Evolutionary conservation across 2,113 vertebrate species (phyloP).

Genomic region (Leptosomus discolor): DNA sequence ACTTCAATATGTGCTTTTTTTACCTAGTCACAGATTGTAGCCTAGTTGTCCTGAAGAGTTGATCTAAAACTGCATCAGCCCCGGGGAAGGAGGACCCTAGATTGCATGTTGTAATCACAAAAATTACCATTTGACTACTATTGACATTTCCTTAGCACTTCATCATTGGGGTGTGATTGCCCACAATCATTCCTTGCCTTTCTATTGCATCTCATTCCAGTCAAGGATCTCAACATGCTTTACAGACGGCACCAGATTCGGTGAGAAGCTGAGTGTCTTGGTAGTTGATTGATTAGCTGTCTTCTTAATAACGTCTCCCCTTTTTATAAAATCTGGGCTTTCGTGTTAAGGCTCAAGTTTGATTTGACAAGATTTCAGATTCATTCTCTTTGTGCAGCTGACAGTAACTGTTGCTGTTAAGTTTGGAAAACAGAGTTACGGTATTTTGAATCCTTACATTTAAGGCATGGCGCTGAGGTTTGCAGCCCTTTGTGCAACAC

Average conservation of each 20-base stretch:
- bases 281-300: conserved; percentile 50
- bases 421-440: neutral
- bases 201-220: neutral
- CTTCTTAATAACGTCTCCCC: neutral
- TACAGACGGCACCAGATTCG: neutral
- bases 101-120: neutral
- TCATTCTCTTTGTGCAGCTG: neutral
- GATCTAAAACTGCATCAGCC: neutral
- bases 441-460: neutral
- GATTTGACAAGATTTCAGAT: conserved; percentile 9
- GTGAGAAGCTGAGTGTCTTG: neutral
- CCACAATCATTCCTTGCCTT: neutral
- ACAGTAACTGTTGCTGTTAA: neutral
- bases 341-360: neutral
- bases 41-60: neutral
- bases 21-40: neutral
- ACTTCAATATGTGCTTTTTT: neutral
- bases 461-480: neutral
- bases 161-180: neutral
- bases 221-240: neutral
- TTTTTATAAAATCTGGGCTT: conserved; percentile 9
- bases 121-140: conserved; percentile 25
- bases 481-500: neutral
- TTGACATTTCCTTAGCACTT: conserved; percentile 12
- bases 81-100: neutral